Evolutionary conservation across 2,888 invertebrate genomes (phyloP), one percentile per base, ranked within the genome.

Genomic region (Lasiommata megera): DNA sequence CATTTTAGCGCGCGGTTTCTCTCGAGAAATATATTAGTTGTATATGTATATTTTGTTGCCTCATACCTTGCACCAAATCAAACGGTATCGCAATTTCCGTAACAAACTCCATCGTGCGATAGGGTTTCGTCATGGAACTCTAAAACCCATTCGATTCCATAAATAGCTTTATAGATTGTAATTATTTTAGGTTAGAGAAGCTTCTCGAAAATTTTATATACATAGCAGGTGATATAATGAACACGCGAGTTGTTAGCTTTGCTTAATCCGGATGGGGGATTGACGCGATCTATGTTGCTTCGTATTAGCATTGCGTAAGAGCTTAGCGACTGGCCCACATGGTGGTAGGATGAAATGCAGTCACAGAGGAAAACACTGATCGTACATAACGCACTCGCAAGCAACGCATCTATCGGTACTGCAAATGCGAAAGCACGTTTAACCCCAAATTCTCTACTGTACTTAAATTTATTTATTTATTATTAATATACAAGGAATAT

Each of bases 311-410:
- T 77, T 74, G 72, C 70, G 73, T 74, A 63, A 69, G 77, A 80
- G 86, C 85, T 84, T 84, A 73, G 76, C 80, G 81, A 74, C 77
- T 83, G 81, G 80, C 71, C 76, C 78, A 77, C 74, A 69, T 81
- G 79, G 78, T 64, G 57, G 51, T 40, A 62, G 71, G 68, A 74
- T 74, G 71, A 79, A 82, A 80, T 80, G 71, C 85, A 86, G 88
- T 86, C 88, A 88, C 88, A 84, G 86, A 76, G 65, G 61, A 16
- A 11, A 47, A 56, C 11, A 12, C 12, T 0, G 5, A n/a, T 9
- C n/a, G 8, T 16, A 46, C 14, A 6, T 43, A 6, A 3, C 17
- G 9, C 28, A 14, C 16, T 3, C 16, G 28, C 44, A 44, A 46
- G 16, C 29, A 11, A 31, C 31, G 16, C 29, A 31, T 29, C 23